These are phyloP conservation scores for Hormaphis cornu DNA, from an alignment of 1,140 invertebrate species.

Conservation along the genomic window DNA sequence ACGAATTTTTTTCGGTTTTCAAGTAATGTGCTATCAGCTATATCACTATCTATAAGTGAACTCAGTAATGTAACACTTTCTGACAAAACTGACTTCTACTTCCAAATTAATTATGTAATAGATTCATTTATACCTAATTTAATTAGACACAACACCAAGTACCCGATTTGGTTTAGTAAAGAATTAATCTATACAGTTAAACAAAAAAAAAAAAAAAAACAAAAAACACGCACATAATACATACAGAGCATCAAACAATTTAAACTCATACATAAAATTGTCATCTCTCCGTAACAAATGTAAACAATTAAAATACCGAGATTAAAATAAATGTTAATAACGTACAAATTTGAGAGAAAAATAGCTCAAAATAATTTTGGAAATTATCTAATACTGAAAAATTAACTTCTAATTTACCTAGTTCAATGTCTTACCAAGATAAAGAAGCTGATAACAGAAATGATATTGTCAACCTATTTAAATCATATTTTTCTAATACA, in stretches of 20 bases:
- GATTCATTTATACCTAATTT: background rate
- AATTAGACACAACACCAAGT: background rate
- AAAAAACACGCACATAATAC: background rate
- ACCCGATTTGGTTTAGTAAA: background rate
- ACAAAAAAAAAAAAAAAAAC: too few species aligned
- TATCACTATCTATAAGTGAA: too few species aligned
- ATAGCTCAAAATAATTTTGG: background rate
- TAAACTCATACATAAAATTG: background rate
- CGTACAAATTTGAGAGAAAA: background rate
- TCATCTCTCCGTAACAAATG: background rate
- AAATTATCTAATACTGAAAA: background rate
- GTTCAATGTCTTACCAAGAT: background rate
- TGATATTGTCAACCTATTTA: background rate
- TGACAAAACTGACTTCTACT: too few species aligned
- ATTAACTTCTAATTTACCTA: background rate
- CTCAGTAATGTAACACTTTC: too few species aligned
- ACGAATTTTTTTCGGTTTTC: too few species aligned
- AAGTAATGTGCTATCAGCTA: too few species aligned
- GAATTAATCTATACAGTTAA: background rate
- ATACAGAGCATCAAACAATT: background rate
- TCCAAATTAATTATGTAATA: background rate
- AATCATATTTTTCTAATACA: background rate
- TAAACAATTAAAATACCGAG: background rate
- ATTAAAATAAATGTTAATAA: background rate
- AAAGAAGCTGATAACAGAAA: background rate